These are phyloP conservation scores for Ascaphus truei DNA, from an alignment of 2,113 vertebrate genomes.

Conservation along the genomic window DNA sequence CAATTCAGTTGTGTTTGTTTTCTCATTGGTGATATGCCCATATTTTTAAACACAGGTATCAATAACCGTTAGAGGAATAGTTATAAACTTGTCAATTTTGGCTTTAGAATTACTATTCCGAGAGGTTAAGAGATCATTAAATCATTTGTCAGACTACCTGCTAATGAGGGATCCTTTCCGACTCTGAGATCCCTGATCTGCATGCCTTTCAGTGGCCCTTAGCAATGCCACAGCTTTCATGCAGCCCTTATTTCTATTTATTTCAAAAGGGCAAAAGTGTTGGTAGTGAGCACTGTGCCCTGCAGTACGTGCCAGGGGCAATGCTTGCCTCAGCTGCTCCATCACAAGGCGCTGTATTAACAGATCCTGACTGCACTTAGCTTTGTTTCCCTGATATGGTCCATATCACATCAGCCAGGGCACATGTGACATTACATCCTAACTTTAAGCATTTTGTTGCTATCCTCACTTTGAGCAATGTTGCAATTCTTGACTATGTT, in stretches of 20 bases:
- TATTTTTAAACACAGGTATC: neutral
- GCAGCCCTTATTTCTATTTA: conserved; percentile 63
- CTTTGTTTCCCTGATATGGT: conserved; percentile 92
- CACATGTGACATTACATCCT: conserved; percentile 83
- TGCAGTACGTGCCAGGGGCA: conserved; percentile 79
- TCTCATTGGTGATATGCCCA: no score
- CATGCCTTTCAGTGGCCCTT: conserved; percentile 48
- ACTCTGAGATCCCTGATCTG: conserved; percentile 21
- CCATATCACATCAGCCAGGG: conserved; percentile 90
- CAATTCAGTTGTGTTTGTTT: no score
- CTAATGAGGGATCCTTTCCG: conserved; percentile 42
- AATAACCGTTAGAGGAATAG: neutral
- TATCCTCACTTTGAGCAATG: conserved; percentile 78
- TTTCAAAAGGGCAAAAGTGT: conserved; percentile 88
- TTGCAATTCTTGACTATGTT: conserved; percentile 72
- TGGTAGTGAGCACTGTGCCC: conserved; percentile 75
- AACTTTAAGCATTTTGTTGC: conserved; percentile 78
- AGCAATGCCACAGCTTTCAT: conserved; percentile 26
- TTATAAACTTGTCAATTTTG: no score
- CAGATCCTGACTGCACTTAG: conserved; percentile 95
- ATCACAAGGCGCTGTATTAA: conserved; percentile 86
- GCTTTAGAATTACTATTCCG: neutral
- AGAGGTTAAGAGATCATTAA: neutral
- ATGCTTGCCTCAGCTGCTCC: conserved; percentile 89
- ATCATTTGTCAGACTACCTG: conserved; percentile 36